Conservation (phyloP, 2,113 vertebrate genomes). For the Paraplagusia blochii region DNA sequence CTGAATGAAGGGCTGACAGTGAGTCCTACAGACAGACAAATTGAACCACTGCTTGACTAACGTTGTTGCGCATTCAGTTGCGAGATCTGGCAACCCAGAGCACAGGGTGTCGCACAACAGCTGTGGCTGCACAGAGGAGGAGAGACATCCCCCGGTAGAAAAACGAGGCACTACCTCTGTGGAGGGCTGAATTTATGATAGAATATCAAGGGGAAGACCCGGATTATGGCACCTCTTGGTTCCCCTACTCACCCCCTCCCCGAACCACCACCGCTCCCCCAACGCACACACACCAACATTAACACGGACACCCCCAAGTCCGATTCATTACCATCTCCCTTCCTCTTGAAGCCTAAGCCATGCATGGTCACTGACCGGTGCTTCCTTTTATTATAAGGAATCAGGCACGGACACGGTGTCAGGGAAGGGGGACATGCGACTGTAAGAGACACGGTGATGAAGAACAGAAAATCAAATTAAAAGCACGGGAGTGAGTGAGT, state of each 20-base stretch:
- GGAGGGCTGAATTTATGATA: conserved; percentile 66
- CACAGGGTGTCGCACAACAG: conserved; percentile 59
- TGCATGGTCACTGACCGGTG: conserved; percentile 46
- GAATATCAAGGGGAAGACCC: conserved; percentile 69
- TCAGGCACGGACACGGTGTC: conserved; percentile 5
- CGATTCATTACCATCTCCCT: conserved; percentile 28
- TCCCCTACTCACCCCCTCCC: conserved; percentile 4
- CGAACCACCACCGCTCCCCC: conserved; percentile 10
- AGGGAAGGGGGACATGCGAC: conserved; percentile 17
- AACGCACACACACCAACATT: background rate
- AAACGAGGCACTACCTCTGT: conserved; percentile 62
- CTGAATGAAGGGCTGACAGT: too few species aligned
- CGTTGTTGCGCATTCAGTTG: too few species aligned
- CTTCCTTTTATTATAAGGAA: conserved; percentile 43
- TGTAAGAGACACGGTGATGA: conserved; percentile 34
- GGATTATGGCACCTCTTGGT: conserved; percentile 55
- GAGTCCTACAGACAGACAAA: too few species aligned
- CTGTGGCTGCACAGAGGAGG: conserved; percentile 36
- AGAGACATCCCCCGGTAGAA: conserved; percentile 51
- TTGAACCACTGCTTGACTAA: too few species aligned
- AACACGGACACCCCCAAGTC: background rate
- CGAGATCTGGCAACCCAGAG: background rate
- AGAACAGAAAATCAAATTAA: conserved; percentile 36
- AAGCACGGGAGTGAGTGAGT: conserved; percentile 5
- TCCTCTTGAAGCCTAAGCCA: conserved; percentile 33